Evolutionary conservation across 2,797 vertebrate species (phyloP), one percentile per base, ranked within the genome.

Genomic region (Clarias pachynema): DNA sequence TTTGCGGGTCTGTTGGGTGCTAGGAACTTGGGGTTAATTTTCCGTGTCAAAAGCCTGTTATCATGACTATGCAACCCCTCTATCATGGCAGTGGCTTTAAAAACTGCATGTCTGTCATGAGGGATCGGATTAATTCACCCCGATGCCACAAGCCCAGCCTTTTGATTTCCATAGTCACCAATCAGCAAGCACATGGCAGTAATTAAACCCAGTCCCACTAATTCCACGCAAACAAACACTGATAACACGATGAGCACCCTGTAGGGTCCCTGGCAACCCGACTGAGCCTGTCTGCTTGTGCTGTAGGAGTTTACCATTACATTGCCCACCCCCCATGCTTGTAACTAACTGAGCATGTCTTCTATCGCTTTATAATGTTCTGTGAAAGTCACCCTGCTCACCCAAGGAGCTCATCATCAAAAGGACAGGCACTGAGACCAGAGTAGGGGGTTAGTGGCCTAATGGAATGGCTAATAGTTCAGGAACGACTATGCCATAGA

Each of bases 151-250:
- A 87, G 87, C 89, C 88, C 87, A n/a, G 81, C 83, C 84, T 66
- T 87, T 85, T 89, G 87, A 91, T 91, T 89, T 84, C 86, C 85
- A 88, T 75, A 89, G 83, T 86, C 85, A 90, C 91, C 91, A 89
- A 91, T 91, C 90, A 90, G 83, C 40, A 75, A 40, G 81, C 86
- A 88, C 89, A 89, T 89, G 89, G 87, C 79, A 81, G 88, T 91
- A 90, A 91, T 91, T 89, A 91, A 91, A 90, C 89, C 86, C 86
- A 84, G 84, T 89, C 90, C 86, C 86, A 79, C 85, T 90, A 91
- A 90, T 91, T 89, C 89, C 89, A 81, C 74, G 40, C 88, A 89
- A 89, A 90, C 88, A 91, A 91, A 91, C 88, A 89, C 69, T 81
- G 84, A 89, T 90, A 90, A 85, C 79, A 56, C 73, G 57, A 81